Evolutionary conservation across 2,888 invertebrate species (phyloP).

Genomic region (Pomacea canaliculata): DNA sequence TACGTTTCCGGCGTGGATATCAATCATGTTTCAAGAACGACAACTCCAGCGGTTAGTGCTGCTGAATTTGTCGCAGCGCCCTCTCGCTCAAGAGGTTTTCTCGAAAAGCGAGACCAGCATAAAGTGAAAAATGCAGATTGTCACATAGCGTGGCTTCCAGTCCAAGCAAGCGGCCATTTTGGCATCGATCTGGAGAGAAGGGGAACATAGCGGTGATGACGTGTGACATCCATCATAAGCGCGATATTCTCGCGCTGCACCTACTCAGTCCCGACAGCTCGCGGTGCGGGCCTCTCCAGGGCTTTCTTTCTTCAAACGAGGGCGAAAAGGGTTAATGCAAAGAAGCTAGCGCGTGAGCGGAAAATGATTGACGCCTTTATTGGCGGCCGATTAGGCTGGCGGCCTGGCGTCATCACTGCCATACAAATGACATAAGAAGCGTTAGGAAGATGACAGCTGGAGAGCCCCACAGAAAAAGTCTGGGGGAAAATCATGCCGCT

Average conservation of each 20-base stretch:
- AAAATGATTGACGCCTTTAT: conserved; percentile 27
- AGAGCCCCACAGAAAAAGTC: neutral
- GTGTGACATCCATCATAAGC: no score
- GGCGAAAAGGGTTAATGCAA: conserved; percentile 24
- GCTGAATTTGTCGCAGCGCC: no score
- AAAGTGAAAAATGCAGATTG: no score
- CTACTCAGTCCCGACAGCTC: conserved; percentile 14
- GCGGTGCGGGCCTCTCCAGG: conserved; percentile 20
- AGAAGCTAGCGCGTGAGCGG: conserved; percentile 24
- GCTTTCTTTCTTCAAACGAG: conserved; percentile 12
- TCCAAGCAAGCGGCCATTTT: no score
- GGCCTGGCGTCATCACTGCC: conserved; percentile 17
- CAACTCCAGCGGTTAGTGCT: no score
- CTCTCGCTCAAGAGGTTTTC: no score
- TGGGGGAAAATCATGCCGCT: neutral
- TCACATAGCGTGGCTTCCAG: no score
- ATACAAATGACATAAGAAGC: conserved; percentile 24
- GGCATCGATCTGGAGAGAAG: no score
- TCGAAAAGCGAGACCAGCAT: no score
- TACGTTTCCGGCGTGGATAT: conserved; percentile 21
- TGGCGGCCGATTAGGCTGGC: conserved; percentile 18
- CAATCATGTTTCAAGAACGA: conserved; percentile 21
- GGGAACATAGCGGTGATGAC: no score
- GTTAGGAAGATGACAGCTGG: neutral
- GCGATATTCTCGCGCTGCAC: no score